Base-by-base conservation (phyloP, 2,797 vertebrate species). In the Leucoraja ocellata region DNA sequence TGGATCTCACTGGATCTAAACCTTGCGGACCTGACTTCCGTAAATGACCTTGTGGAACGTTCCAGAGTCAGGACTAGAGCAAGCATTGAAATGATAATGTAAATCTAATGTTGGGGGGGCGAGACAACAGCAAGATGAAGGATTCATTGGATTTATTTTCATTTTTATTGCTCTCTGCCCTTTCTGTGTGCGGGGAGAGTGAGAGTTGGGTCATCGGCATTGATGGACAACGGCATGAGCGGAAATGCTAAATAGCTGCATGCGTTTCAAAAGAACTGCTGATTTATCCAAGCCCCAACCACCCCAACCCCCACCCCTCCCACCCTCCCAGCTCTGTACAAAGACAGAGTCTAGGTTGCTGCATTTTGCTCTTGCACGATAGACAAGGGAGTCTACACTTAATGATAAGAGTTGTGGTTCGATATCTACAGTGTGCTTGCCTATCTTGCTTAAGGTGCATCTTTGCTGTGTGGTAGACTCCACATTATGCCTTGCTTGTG, bases 401-500 rank as follows among this genome's bases (percentile, higher is more conserved):
- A 76, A 54, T 4, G 25, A 25, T 25, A 14, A 39, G 90, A 74
- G 9, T 54, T 92, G 81, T 11, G 18, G 23, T 92, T 74, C 46
- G 36, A 76, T 46, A 23, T 76, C 21, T 28, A 39, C n/a, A 4
- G 32, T 94, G 94, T 83, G 93, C 83, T 93, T 63, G 94, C 94
- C 94, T 94, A 94, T 95, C 93, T 93, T 68, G 91, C 93, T 94
- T 93, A 94, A 81, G 93, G 93, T 94, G 94, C 94, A 93, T 94
- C 65, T 93, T 94, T 94, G 94, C 91, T 94, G 93, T 94, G 94
- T 94, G 93, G 94, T 94, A 95, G 95, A 95, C 94, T 95, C 95
- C 94, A 96, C 96, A 94, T 94, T 94, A 80, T 93, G 94, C 95
- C 94, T 94, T 94, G 96, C 96, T 96, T 96, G 97, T 96, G 96